These are phyloP conservation scores for Calonectris borealis DNA, from an alignment of 2,113 vertebrate species.

Conservation along the genomic window DNA sequence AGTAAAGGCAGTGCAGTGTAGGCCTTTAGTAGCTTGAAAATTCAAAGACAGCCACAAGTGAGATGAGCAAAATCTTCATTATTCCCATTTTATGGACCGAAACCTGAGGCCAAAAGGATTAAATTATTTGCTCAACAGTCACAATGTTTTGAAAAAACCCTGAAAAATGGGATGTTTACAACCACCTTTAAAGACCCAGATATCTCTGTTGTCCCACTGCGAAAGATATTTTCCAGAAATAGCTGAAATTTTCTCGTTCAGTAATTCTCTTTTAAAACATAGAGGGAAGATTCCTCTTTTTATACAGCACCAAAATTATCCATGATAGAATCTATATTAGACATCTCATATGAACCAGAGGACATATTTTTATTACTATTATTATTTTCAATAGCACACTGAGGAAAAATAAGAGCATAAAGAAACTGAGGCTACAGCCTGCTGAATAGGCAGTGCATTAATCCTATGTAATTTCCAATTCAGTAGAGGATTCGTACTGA, in stretches of 20 bases:
- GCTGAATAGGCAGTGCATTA: background rate
- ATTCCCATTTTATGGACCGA: background rate
- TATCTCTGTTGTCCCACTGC: background rate
- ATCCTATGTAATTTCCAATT: background rate
- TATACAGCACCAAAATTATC: background rate
- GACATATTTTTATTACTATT: background rate
- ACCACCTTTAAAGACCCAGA: background rate
- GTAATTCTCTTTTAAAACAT: background rate
- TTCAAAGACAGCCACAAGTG: background rate
- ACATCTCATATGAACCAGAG: background rate
- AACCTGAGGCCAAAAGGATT: background rate
- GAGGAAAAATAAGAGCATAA: background rate
- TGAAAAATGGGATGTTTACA: background rate
- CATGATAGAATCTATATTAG: background rate
- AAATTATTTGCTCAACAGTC: background rate
- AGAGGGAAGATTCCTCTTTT: background rate
- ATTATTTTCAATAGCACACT: background rate
- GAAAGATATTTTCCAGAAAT: background rate
- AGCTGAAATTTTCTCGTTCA: accelerated
- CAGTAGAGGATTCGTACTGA: background rate
- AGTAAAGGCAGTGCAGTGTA: accelerated
- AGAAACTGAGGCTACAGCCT: background rate
- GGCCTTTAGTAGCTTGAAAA: background rate
- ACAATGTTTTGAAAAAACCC: background rate
- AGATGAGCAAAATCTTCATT: background rate